Evolutionary conservation across 2,797 vertebrate genomes (phyloP).

Genomic region (Perdix hodgsoniae): DNA sequence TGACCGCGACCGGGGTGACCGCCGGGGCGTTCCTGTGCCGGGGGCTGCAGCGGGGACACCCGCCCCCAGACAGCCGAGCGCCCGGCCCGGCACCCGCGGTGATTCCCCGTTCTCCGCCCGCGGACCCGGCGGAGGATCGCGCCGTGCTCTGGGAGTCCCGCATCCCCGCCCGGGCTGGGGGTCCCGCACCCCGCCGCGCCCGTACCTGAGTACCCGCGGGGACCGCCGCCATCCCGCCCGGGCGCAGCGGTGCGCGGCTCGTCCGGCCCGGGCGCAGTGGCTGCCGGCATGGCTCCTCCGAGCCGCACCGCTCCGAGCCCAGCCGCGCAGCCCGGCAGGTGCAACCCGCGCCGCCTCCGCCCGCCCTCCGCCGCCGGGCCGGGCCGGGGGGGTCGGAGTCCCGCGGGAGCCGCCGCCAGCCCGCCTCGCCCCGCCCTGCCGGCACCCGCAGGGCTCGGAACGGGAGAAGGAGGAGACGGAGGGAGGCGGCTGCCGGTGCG

Average conservation of each 20-base stretch:
- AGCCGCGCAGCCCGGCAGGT: not conserved
- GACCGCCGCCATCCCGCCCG: slow-evolving; percentile 49
- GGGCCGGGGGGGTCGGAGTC: not conserved
- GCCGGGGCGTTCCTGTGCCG: too few species aligned
- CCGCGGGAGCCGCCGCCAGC: not conserved
- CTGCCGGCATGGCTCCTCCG: not conserved
- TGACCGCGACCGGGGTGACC: too few species aligned
- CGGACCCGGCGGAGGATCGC: too few species aligned
- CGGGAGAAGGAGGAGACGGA: not conserved
- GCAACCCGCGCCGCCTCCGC: not conserved
- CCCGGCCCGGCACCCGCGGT: not conserved
- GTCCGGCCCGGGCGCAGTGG: not conserved
- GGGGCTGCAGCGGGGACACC: not conserved
- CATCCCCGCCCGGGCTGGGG: too few species aligned
- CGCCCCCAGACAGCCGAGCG: not conserved
- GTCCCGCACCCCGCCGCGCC: too few species aligned
- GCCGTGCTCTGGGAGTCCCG: too few species aligned
- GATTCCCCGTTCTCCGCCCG: not conserved
- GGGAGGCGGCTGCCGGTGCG: too few species aligned
- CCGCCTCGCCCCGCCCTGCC: not conserved
- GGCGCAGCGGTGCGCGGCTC: slow-evolving; percentile 69
- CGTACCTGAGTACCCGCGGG: slow-evolving; percentile 81
- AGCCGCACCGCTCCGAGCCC: not conserved
- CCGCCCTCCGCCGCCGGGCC: not conserved
- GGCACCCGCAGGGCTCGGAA: not conserved